Conservation (phyloP, 2,797 vertebrate genomes). For the Botia almorhae region DNA sequence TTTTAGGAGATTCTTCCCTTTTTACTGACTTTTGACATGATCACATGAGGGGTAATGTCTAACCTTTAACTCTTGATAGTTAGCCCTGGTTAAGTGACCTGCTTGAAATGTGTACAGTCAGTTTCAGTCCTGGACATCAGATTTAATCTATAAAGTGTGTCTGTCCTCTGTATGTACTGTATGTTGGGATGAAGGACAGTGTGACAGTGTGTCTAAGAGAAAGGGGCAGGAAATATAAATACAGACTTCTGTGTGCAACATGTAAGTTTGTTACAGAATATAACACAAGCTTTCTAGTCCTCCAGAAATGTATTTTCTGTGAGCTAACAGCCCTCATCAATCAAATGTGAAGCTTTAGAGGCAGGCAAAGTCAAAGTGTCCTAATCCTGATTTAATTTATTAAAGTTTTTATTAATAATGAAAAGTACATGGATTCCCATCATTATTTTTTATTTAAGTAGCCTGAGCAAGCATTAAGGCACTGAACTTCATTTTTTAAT, state of each 20-base stretch:
- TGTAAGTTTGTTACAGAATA: too few relatives aligned
- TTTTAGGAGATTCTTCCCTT: slow-evolving; percentile 10
- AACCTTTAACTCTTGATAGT: slow-evolving; percentile 1
- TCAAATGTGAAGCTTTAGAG: neutral
- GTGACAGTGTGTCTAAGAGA: neutral
- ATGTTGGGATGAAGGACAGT: neutral
- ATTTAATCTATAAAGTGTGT: neutral
- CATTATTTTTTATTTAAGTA: slow-evolving; percentile 4
- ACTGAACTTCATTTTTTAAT: neutral
- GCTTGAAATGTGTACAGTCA: neutral
- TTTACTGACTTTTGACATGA: slow-evolving; percentile 12
- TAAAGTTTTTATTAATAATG: neutral
- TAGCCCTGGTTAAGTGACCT: neutral
- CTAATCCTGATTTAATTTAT: neutral
- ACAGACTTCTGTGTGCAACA: neutral
- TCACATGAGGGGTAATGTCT: slow-evolving; percentile 1
- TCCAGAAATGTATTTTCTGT: neutral
- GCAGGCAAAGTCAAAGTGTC: neutral
- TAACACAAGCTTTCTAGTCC: neutral
- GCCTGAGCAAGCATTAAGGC: neutral
- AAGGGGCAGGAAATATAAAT: neutral
- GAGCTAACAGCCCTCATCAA: slow-evolving; percentile 1
- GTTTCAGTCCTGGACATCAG: neutral
- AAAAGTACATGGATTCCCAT: neutral
- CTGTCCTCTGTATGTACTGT: neutral